Conservation (phyloP, 2,888 invertebrate species). For the Metellina segmentata region DNA sequence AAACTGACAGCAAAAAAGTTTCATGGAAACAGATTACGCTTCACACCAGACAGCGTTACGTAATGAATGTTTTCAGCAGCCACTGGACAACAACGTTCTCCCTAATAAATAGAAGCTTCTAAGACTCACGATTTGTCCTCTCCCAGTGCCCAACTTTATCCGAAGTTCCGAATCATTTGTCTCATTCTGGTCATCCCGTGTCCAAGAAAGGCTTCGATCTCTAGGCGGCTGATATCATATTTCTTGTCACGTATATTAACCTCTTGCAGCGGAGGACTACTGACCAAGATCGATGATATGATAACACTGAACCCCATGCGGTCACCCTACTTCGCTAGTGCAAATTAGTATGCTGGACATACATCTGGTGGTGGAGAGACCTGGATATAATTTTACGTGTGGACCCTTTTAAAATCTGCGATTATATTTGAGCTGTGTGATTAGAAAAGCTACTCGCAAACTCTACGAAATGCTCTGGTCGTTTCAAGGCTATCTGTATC, state of each 20-base stretch:
- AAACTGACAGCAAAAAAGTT: no score
- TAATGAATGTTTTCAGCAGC: no score
- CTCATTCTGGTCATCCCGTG: not conserved
- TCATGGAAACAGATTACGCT: no score
- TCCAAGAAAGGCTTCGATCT: conserved; percentile 9
- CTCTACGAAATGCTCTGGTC: no score
- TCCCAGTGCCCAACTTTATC: conserved; percentile 4
- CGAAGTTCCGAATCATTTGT: conserved; percentile 31
- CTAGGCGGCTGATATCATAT: conserved; percentile 9
- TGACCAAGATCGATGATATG: not conserved
- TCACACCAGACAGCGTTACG: no score
- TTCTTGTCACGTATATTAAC: conserved; percentile 27
- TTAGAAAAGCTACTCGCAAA: no score
- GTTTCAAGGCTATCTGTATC: no score
- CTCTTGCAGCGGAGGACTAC: not conserved
- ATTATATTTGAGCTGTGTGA: no score
- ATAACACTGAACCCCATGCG: not conserved
- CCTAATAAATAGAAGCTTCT: conserved; percentile 12
- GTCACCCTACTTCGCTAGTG: not conserved
- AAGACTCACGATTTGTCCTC: not conserved
- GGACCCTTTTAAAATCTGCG: no score
- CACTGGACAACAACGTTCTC: not conserved
- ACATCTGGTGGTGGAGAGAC: no score
- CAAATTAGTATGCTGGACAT: not conserved
- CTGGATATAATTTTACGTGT: no score